Percentiles rank a stretch among this genome's conserved stretches.
Evolutionary conservation across 2,888 invertebrate species (phyloP).

Genomic region (Drosophila bunnanda): DNA sequence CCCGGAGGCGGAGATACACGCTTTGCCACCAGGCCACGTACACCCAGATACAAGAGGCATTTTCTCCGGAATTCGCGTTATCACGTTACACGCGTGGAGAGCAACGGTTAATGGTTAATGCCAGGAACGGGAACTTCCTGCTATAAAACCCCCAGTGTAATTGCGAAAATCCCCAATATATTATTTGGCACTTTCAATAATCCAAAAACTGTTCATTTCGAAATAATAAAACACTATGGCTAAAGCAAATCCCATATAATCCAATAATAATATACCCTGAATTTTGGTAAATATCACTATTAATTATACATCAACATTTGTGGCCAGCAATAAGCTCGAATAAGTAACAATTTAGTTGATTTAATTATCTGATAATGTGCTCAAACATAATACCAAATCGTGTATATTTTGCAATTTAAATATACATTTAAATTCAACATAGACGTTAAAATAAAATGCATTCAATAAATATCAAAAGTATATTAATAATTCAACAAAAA

Average conservation of each 20-base stretch:
- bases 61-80: slow-evolving; percentile 24
- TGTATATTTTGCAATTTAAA: not conserved
- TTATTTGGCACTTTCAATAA: not conserved
- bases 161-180: not conserved
- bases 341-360: slow-evolving; percentile 8
- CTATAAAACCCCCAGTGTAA: not conserved
- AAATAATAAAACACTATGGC: not conserved
- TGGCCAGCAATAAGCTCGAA: not conserved
- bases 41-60: slow-evolving; percentile 22
- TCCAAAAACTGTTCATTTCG: not conserved
- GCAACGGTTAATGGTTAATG: slow-evolving; percentile 6
- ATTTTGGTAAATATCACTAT: not conserved
- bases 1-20: slow-evolving; percentile 22
- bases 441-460: not conserved
- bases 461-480: not conserved
- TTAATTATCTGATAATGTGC: slow-evolving; percentile 2
- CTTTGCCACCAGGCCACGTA: slow-evolving; percentile 27
- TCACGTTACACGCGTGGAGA: slow-evolving; percentile 15
- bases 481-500: not conserved
- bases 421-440: not conserved
- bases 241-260: not conserved
- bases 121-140: not conserved
- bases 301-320: not conserved
- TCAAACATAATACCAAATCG: not conserved
- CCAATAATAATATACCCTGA: not conserved